Conservation (phyloP, 2,888 invertebrate genomes). For the Taenaris catops region DNA sequence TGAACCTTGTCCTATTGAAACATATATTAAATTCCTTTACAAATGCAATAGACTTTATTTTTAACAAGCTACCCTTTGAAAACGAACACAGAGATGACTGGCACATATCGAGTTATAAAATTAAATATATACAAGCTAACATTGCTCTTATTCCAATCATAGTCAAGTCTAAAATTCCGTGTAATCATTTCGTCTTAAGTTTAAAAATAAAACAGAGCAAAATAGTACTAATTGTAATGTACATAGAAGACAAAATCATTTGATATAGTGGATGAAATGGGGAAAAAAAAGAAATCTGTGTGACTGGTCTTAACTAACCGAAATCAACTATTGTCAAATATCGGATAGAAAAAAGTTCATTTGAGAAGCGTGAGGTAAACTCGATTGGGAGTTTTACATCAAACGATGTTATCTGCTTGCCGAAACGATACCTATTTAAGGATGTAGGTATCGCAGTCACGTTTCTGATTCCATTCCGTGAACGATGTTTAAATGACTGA, state of each 20-base stretch:
- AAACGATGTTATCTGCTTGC: conserved; percentile 10
- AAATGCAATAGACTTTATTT: conserved; percentile 12
- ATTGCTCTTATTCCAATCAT: background rate
- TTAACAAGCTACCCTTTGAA: conserved; percentile 26
- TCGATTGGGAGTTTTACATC: conserved; percentile 13
- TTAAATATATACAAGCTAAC: conserved; percentile 1
- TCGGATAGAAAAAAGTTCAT: conserved; percentile 26
- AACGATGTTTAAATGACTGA: no score
- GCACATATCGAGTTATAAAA: conserved; percentile 25
- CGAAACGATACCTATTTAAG: background rate
- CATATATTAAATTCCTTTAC: conserved; percentile 3
- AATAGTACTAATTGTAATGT: conserved; percentile 4
- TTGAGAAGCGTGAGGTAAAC: conserved; percentile 16
- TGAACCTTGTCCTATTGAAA: background rate
- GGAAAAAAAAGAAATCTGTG: conserved; percentile 30
- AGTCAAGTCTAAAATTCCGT: conserved; percentile 8
- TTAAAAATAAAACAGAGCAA: conserved; percentile 6
- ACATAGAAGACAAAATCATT: conserved; percentile 8
- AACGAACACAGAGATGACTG: conserved; percentile 25
- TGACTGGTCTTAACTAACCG: conserved; percentile 42
- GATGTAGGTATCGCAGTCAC: conserved; percentile 7
- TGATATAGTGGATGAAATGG: background rate
- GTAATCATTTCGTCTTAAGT: background rate
- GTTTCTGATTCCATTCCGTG: no score
- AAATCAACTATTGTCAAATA: conserved; percentile 41